Conservation (phyloP, 1,140 invertebrate genomes). For the Holcopasites calliopsidis region DNA sequence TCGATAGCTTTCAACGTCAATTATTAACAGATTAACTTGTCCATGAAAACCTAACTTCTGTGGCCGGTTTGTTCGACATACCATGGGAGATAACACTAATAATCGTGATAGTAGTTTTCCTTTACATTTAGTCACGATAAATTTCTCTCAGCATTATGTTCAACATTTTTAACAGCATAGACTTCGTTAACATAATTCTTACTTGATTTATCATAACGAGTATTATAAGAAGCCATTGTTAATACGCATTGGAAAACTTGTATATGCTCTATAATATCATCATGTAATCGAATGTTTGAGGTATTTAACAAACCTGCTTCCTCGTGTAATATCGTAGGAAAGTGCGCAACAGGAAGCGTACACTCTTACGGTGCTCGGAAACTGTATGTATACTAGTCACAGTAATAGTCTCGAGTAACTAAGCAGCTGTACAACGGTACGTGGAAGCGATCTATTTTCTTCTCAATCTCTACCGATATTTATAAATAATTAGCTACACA, state of each 20-base stretch:
- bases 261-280: not conserved
- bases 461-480: constrained; percentile 29
- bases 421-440: constrained; percentile 30
- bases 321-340: constrained; percentile 1
- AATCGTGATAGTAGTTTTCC: not conserved
- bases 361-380: constrained; percentile 8
- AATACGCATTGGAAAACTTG: not conserved
- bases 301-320: constrained; percentile 17
- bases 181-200: constrained; percentile 40
- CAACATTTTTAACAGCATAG: constrained; percentile 31
- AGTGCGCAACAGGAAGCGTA: constrained; percentile 25
- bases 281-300: constrained; percentile 30
- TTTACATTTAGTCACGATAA: constrained; percentile 1
- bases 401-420: constrained; percentile 35
- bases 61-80: not conserved
- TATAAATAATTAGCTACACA: constrained; percentile 56
- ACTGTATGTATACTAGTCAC: constrained; percentile 35
- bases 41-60: not conserved
- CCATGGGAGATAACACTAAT: not conserved
- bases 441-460: constrained; percentile 39
- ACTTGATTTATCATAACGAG: constrained; percentile 12
- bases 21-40: constrained; percentile 20
- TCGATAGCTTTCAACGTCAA: constrained; percentile 6
- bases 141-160: constrained; percentile 8
- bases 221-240: constrained; percentile 17